A percentile compares a stretch with the other conserved stretches of the same genome.
Evolutionary conservation across 1,140 invertebrate species (phyloP).

Genomic region (Cydia fagiglandana): DNA sequence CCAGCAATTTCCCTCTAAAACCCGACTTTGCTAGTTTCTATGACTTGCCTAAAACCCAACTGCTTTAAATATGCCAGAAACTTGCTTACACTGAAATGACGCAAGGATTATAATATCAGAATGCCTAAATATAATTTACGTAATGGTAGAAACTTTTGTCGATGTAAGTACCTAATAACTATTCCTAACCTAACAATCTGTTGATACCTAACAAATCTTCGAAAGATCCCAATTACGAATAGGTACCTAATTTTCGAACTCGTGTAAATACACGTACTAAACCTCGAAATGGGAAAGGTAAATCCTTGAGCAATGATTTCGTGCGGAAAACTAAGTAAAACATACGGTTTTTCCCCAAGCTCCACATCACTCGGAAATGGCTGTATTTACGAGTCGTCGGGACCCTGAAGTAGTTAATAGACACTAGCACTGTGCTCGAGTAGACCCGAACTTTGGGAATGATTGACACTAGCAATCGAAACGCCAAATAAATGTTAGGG

Average conservation of each 20-base stretch:
- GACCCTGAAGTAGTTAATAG: slow-evolving; percentile 23
- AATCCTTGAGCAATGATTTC: slow-evolving; percentile 29
- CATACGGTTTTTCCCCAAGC: slow-evolving; percentile 22
- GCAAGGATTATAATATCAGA: too few species aligned
- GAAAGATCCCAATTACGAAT: slow-evolving; percentile 12
- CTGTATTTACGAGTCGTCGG: slow-evolving; percentile 8
- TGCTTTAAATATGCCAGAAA: too few species aligned
- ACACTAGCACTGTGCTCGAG: not conserved
- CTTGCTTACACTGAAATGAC: too few species aligned
- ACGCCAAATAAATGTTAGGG: not conserved
- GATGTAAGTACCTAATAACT: too few species aligned
- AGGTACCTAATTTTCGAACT: not conserved
- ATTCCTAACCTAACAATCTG: too few species aligned
- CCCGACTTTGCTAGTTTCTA: not conserved
- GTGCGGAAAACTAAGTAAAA: slow-evolving; percentile 32
- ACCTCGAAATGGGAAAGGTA: slow-evolving; percentile 3
- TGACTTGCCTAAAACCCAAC: too few species aligned
- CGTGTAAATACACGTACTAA: not conserved
- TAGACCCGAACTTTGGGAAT: slow-evolving; percentile 7
- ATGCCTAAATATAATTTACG: too few species aligned
- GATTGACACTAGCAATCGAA: not conserved
- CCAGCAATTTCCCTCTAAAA: not conserved
- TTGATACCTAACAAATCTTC: not conserved
- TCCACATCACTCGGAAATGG: slow-evolving; percentile 15
- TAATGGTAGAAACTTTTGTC: too few species aligned